Conservation (phyloP, 1,140 invertebrate genomes). For the Ooceraea biroi region DNA sequence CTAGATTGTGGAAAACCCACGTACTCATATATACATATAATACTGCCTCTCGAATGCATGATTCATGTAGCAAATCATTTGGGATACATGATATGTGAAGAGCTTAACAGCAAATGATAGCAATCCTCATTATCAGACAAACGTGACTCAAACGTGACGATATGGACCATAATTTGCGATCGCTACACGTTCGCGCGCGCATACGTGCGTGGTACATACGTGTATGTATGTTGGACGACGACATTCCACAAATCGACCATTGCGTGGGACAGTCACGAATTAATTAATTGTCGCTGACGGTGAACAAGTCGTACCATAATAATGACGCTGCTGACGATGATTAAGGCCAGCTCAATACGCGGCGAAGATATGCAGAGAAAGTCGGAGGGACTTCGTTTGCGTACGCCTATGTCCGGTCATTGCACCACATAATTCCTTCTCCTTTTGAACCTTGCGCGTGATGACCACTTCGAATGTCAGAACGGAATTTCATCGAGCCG, state of each 20-base stretch:
- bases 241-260: not conserved
- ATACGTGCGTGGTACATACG: no score
- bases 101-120: not conserved
- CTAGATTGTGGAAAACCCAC: not conserved
- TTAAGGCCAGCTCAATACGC: slow-evolving; percentile 76
- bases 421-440: slow-evolving; percentile 73
- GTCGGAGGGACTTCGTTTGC: slow-evolving; percentile 67
- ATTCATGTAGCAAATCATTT: not conserved
- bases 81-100: no score
- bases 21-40: not conserved
- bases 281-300: slow-evolving; percentile 71
- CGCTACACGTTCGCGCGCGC: no score
- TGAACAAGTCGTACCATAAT: slow-evolving; percentile 72
- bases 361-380: slow-evolving; percentile 79
- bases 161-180: not conserved
- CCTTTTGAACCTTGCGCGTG: slow-evolving; percentile 49
- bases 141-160: not conserved
- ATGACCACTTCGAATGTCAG: slow-evolving; percentile 41
- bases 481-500: slow-evolving; percentile 19
- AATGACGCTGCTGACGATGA: slow-evolving; percentile 75
- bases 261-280: slow-evolving; percentile 56
- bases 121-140: slow-evolving; percentile 5
- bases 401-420: slow-evolving; percentile 79
- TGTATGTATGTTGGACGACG: no score
- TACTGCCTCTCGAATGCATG: not conserved